Conservation (phyloP, 2,113 vertebrate genomes). For the Balaenoptera acutorostrata region DNA sequence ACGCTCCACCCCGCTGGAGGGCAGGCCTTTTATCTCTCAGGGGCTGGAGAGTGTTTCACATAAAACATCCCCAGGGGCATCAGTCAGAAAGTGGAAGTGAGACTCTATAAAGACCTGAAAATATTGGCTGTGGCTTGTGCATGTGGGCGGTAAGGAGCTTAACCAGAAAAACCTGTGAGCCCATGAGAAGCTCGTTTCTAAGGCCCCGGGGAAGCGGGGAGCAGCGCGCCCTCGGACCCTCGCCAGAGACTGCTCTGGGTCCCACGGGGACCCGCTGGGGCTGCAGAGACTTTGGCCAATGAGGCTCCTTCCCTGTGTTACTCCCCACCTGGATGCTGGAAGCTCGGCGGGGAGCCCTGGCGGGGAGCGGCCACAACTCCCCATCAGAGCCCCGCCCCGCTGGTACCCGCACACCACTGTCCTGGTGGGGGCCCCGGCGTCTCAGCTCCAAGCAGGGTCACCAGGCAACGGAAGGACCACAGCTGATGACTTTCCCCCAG, state of each 20-base stretch:
- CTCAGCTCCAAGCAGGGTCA: not conserved
- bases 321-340: rapidly evolving
- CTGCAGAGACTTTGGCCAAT: not conserved
- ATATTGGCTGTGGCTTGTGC: constrained; percentile 35
- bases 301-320: rapidly evolving
- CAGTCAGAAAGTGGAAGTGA: constrained; percentile 55
- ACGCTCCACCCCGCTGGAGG: not conserved
- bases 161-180: constrained; percentile 54
- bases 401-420: not conserved
- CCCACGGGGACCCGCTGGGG: rapidly evolving
- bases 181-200: not conserved
- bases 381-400: not conserved
- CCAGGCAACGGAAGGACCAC: rapidly evolving
- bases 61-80: constrained; percentile 22
- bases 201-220: rapidly evolving
- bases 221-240: rapidly evolving
- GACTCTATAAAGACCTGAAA: constrained; percentile 48
- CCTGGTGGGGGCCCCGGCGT: rapidly evolving
- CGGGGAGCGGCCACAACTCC: not conserved
- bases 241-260: rapidly evolving
- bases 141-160: constrained; percentile 8
- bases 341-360: rapidly evolving
- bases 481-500: rapidly evolving
- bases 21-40: constrained; percentile 60
- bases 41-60: constrained; percentile 29